Evolutionary conservation across 2,797 vertebrate species (phyloP).

Genomic region (Girardinus metallicus): DNA sequence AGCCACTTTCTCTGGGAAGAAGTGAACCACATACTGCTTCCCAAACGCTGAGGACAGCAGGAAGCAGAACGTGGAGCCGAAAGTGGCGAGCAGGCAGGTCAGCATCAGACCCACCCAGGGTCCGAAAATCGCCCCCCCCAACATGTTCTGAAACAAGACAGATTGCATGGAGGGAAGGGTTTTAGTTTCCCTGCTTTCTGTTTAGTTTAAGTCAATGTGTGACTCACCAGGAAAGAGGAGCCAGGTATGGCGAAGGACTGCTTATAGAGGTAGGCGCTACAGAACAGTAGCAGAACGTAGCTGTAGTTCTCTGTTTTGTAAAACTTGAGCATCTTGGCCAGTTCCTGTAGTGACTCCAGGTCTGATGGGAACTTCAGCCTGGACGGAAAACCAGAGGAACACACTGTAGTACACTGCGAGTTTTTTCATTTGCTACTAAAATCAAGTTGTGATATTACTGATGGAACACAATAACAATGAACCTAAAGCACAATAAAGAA

Average conservation of each 20-base stretch:
- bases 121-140: constrained; percentile 94
- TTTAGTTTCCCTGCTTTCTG: not conserved
- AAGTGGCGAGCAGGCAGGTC: constrained; percentile 87
- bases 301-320: constrained; percentile 87
- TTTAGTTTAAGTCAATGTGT: not conserved
- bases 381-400: constrained; percentile 25
- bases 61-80: constrained; percentile 92
- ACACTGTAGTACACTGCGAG: not conserved
- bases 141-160: constrained; percentile 82
- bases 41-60: constrained; percentile 89
- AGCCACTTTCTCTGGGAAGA: constrained; percentile 90
- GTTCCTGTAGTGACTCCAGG: constrained; percentile 88
- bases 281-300: constrained; percentile 91
- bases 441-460: not conserved
- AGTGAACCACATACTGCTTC: constrained; percentile 83
- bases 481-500: not conserved
- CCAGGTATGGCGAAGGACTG: constrained; percentile 97
- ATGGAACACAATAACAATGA: not conserved
- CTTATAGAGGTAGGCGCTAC: constrained; percentile 95
- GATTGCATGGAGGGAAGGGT: not conserved
- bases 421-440: not conserved
- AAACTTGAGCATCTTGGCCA: constrained; percentile 86
- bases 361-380: constrained; percentile 92
- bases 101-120: constrained; percentile 90
- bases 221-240: constrained; percentile 92